These are phyloP conservation scores for Pteropus alecto DNA, from an alignment of 2,113 vertebrate species.

Conservation along the genomic window DNA sequence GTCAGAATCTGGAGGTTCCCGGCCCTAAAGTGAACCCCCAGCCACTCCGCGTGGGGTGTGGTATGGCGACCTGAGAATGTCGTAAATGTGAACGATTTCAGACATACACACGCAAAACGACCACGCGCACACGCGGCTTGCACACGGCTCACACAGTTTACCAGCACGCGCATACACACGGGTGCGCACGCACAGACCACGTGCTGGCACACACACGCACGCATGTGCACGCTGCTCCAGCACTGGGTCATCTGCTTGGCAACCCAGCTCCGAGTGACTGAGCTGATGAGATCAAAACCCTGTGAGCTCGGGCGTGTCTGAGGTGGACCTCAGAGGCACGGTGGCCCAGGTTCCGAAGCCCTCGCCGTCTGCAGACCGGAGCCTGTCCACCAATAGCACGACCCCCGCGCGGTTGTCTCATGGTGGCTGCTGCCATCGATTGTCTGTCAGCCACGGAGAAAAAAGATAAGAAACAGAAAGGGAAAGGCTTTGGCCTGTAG, in stretches of 20 bases:
- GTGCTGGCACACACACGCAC: not conserved
- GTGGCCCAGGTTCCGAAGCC: slow-evolving; percentile 71
- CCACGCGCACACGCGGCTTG: accelerated
- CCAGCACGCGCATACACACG: too few relatives aligned
- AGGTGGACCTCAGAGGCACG: slow-evolving; percentile 51
- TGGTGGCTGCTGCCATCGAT: slow-evolving; percentile 77
- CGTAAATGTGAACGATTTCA: not conserved
- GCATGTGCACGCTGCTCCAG: not conserved
- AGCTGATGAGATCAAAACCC: not conserved
- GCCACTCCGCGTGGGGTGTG: accelerated
- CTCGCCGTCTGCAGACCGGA: slow-evolving; percentile 74
- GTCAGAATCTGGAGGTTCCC: not conserved
- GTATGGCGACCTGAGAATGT: too few relatives aligned
- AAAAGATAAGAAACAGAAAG: not conserved
- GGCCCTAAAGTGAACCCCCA: not conserved
- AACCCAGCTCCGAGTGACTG: not conserved
- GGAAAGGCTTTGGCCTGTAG: slow-evolving; percentile 24
- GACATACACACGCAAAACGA: not conserved
- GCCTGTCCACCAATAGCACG: slow-evolving; percentile 76
- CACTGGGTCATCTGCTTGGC: not conserved
- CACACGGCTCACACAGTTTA: too few relatives aligned
- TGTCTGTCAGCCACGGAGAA: slow-evolving; percentile 73
- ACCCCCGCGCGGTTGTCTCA: slow-evolving; percentile 75
- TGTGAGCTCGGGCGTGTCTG: not conserved
- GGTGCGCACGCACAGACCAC: not conserved